These are phyloP conservation scores for Ptychobarbus kaznakovi DNA, from an alignment of 2,797 vertebrate genomes.

Conservation along the genomic window DNA sequence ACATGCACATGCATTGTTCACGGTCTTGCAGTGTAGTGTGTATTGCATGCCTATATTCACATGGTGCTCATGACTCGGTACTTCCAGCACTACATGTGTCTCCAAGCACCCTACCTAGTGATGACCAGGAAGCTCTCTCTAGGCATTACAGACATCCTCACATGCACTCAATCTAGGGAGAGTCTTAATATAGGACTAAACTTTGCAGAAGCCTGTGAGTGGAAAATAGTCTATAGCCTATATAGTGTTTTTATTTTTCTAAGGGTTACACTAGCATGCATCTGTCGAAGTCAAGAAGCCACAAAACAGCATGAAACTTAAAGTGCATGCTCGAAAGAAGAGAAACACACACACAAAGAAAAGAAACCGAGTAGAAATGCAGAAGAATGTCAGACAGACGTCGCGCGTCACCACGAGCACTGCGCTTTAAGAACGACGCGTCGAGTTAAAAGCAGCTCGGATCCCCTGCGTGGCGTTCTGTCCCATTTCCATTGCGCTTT, in stretches of 20 bases:
- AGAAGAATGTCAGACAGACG: not conserved
- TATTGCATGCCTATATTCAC: not conserved
- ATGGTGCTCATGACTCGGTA: no score
- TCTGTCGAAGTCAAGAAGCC: not conserved
- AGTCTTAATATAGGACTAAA: not conserved
- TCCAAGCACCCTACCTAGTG: not conserved
- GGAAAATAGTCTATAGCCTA: no score
- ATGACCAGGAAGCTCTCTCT: not conserved
- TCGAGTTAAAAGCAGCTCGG: constrained; percentile 3
- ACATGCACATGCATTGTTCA: not conserved
- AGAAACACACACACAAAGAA: not conserved
- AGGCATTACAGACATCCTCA: not conserved
- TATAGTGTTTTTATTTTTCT: not conserved
- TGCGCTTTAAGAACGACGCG: constrained; percentile 1
- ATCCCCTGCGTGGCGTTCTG: not conserved
- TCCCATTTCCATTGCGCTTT: not conserved
- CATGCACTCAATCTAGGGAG: not conserved
- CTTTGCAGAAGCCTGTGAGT: not conserved
- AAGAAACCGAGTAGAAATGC: not conserved
- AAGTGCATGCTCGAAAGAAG: not conserved
- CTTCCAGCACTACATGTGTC: not conserved
- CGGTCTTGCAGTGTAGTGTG: not conserved
- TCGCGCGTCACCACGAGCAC: not conserved
- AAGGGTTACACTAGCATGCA: not conserved
- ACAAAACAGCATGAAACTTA: no score